Percentiles rank a stretch among this genome's conserved stretches.
Conservation (phyloP, 2,797 vertebrate species). For the Lateolabrax maculatus region DNA sequence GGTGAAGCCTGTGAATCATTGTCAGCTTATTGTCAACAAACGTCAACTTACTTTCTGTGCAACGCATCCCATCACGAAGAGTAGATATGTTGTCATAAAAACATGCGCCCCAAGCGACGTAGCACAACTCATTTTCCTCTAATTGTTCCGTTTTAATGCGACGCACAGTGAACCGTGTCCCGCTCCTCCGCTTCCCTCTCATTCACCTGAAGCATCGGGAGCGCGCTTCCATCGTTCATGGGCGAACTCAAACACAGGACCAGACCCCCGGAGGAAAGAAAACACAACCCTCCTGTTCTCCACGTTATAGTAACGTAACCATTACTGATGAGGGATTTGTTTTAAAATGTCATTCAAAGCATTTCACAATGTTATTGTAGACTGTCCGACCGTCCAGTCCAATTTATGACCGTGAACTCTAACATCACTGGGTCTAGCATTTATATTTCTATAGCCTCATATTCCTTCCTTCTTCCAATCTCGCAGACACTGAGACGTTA, state of each 20-base stretch:
- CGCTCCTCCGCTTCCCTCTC: constrained; percentile 79
- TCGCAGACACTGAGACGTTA: background rate
- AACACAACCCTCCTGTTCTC: background rate
- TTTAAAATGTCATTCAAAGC: background rate
- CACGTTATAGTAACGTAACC: background rate
- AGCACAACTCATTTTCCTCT: constrained; percentile 77
- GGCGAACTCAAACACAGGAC: constrained; percentile 60
- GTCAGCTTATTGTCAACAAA: constrained; percentile 54
- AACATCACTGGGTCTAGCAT: background rate
- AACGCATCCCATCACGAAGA: constrained; percentile 82
- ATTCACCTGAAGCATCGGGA: constrained; percentile 85
- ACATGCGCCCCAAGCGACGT: constrained; percentile 74
- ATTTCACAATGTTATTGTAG: no score
- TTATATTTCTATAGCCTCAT: background rate
- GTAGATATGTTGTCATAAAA: constrained; percentile 80
- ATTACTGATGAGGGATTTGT: background rate
- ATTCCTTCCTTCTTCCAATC: background rate
- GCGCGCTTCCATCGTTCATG: constrained; percentile 85
- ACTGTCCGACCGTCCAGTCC: background rate
- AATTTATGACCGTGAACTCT: background rate
- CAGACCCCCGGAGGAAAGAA: constrained; percentile 37
- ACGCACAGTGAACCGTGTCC: constrained; percentile 73
- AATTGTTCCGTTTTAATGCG: constrained; percentile 66
- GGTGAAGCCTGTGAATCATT: constrained; percentile 47
- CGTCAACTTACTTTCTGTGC: constrained; percentile 86